These are phyloP conservation scores for Dunckerocampus dactyliophorus DNA, from an alignment of 2,113 vertebrate genomes.

Conservation along the genomic window DNA sequence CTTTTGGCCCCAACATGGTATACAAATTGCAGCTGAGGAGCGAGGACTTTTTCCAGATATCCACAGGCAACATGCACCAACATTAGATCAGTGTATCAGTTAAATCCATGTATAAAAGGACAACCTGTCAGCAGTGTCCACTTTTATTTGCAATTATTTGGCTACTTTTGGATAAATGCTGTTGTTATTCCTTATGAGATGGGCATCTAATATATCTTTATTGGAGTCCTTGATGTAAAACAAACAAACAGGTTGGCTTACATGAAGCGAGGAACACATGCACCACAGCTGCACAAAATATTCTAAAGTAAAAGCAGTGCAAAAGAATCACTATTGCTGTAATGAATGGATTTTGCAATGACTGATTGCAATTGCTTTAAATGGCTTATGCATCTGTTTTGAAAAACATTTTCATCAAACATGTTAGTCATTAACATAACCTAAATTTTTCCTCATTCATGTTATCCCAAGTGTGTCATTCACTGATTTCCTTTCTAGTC, in stretches of 20 bases:
- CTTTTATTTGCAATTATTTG: constrained; percentile 46
- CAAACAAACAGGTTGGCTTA: constrained; percentile 7
- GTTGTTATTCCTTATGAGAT: constrained; percentile 26
- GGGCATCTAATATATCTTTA: constrained; percentile 8
- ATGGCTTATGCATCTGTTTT: constrained; percentile 1
- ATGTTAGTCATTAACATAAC: constrained; percentile 8
- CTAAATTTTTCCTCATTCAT: constrained; percentile 14
- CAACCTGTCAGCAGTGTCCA: constrained; percentile 50
- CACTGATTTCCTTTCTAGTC: constrained; percentile 32
- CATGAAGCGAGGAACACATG: neutral
- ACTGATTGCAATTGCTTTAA: neutral
- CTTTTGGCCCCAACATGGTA: constrained; percentile 9
- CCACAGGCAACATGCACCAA: constrained; percentile 23
- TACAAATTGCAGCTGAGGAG: constrained; percentile 9
- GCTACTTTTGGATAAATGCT: constrained; percentile 35
- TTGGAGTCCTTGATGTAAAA: constrained; percentile 1
- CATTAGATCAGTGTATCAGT: constrained; percentile 51
- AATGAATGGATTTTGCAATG: neutral
- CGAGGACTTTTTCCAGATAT: constrained; percentile 18
- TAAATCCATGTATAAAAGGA: constrained; percentile 36
- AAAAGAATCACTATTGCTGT: neutral
- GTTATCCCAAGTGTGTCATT: constrained; percentile 23
- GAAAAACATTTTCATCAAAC: neutral
- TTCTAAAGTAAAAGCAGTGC: neutral
- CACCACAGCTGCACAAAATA: neutral